A percentile compares a stretch with the other conserved stretches of the same genome.
These are phyloP conservation scores for Pelobates cultripes DNA, from an alignment of 2,797 vertebrate genomes.

Conservation along the genomic window DNA sequence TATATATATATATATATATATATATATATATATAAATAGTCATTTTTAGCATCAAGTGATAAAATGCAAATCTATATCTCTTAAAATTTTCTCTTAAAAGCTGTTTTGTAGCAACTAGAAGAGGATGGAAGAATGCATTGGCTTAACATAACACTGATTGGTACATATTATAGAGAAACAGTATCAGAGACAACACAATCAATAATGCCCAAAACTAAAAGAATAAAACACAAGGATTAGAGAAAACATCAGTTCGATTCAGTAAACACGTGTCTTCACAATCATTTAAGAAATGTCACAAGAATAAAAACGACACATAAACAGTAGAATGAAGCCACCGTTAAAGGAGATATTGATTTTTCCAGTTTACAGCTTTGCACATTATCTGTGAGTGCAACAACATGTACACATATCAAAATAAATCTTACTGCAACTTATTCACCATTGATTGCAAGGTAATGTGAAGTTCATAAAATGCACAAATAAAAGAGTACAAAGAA, in stretches of 20 bases:
- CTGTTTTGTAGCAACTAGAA: background rate
- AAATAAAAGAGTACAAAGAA: background rate
- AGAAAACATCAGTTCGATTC: constrained; percentile 9
- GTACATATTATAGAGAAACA: background rate
- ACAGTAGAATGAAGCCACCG: background rate
- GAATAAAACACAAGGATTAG: background rate
- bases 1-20: no score
- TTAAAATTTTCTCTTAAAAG: background rate
- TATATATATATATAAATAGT: no score
- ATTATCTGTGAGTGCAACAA: background rate
- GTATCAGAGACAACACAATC: background rate
- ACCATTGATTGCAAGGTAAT: background rate
- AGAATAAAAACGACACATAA: background rate
- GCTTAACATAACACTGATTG: background rate
- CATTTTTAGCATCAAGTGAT: no score
- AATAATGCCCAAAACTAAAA: constrained; percentile 8
- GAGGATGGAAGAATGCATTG: background rate
- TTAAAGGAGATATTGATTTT: constrained; percentile 22
- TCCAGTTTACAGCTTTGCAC: background rate
- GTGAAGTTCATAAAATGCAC: background rate
- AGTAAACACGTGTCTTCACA: constrained; percentile 17
- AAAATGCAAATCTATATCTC: no score
- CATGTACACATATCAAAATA: background rate
- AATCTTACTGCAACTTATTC: background rate
- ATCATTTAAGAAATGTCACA: constrained; percentile 9